phyloP scores from a whole-genome alignment of 2,797 vertebrate genomes.

The Spinus pinus region DNA sequence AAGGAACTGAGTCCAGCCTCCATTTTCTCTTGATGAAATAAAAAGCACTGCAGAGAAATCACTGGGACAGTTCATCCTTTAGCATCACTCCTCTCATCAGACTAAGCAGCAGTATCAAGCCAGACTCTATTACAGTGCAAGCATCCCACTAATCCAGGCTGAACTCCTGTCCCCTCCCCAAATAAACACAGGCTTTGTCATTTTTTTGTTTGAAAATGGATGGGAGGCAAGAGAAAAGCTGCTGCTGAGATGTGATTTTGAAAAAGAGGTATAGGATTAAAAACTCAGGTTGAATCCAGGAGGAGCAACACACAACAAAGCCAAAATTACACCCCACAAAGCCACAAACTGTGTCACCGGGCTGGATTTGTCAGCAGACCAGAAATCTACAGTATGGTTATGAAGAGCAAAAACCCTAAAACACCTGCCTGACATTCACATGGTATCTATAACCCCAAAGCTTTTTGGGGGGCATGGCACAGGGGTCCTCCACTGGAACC shows the following conservation, averaged over 20 bases:
- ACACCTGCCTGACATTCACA: background rate
- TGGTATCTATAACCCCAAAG: background rate
- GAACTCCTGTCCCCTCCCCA: slow-evolving; percentile 34
- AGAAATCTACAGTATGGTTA: slow-evolving; percentile 38
- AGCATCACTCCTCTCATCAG: slow-evolving; percentile 25
- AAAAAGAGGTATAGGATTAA: slow-evolving; percentile 40
- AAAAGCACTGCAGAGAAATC: slow-evolving; percentile 46
- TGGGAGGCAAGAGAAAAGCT: background rate
- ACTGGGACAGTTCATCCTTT: slow-evolving; percentile 23
- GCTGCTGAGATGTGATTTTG: slow-evolving; percentile 38
- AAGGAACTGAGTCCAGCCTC: slow-evolving; percentile 50
- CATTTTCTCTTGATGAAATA: slow-evolving; percentile 70
- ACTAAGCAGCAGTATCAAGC: slow-evolving; percentile 55
- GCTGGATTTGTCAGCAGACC: slow-evolving; percentile 42
- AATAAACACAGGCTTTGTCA: slow-evolving; percentile 37
- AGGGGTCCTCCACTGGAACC: background rate
- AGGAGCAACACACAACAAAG: slow-evolving; percentile 24
- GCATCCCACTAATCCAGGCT: background rate
- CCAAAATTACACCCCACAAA: slow-evolving; percentile 55
- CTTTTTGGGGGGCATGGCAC: background rate
- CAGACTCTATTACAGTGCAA: slow-evolving; percentile 1
- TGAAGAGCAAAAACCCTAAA: slow-evolving; percentile 18
- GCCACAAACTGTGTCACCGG: slow-evolving; percentile 32
- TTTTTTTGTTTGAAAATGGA: slow-evolving; percentile 32
- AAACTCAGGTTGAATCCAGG: slow-evolving; percentile 20